Base-by-base conservation (phyloP, 2,113 vertebrate genomes). In the Xerus inauris region DNA sequence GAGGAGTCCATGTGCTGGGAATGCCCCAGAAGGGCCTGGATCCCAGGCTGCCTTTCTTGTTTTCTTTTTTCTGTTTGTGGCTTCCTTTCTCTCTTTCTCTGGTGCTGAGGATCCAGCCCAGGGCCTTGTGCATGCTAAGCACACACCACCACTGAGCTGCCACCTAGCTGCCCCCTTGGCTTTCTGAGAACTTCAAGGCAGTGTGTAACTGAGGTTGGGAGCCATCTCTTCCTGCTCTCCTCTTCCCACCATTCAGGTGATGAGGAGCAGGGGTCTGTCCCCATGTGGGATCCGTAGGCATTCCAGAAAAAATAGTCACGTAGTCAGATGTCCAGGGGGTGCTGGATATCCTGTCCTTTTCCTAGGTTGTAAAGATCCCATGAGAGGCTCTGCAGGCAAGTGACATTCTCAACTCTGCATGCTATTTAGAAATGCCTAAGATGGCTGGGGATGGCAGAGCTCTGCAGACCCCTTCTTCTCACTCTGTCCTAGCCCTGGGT, bases 231-330 rank as follows among this genome's bases (percentile, higher is more conserved):
- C 42, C 87, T 82, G 30, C 49, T 51, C 51, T 38, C 30, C 3
- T 40, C 12, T 69, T 12, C 42, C 32, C 42, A 40, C 24, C 1
- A 0, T 17, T 0, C 24, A 65, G 40, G 16, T 7, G 12, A 57
- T 19, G 7, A 30, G 40, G 51, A 49, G 42, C 6, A 13, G 22
- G 32, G 17, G 7, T 83, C 69, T 62, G 16, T n/a, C 65, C 14
- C 38, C 19, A 69, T 17, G 17, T 65, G 35, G 16, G 47, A 57
- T 72, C 64, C 79, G 6, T 3, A 42, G 28, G 16, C 38, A 67
- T 87, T 67, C 38, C 7, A 20, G 83, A 49, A 62, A 88, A 87
- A 81, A 65, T 1, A 10, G 59, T 26, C 59, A 8, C 59, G 28
- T 2, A 72, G 59, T 49, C 19, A 40, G 51, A 47, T 26, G 30